A percentile compares a stretch with the other conserved stretches of the same genome.
Conservation (phyloP, 2,113 vertebrate species). For the Tragulus kanchil region DNA sequence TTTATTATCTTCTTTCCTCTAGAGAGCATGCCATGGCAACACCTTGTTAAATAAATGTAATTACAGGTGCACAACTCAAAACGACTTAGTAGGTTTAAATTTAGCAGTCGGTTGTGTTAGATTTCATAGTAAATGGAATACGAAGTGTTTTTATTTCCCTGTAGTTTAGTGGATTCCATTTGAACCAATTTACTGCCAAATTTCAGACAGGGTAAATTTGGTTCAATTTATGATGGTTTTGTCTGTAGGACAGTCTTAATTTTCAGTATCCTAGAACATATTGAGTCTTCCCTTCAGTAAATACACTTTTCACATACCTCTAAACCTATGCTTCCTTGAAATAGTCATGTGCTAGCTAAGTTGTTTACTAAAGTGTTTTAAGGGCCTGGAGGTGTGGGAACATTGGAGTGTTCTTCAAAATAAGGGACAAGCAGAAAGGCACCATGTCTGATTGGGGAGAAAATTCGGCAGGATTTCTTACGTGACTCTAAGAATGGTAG, state of each 20-base stretch:
- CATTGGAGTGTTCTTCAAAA: neutral
- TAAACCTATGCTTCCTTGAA: conserved; percentile 80
- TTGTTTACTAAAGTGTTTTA: conserved; percentile 63
- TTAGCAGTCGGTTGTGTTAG: conserved; percentile 55
- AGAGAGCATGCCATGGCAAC: conserved; percentile 47
- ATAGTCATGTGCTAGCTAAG: conserved; percentile 58
- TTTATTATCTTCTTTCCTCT: conserved; percentile 50
- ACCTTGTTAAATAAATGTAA: conserved; percentile 63
- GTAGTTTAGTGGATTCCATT: conserved; percentile 52
- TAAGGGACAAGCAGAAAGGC: conserved; percentile 50
- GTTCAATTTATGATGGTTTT: conserved; percentile 56
- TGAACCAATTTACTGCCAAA: conserved; percentile 67
- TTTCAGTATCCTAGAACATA: conserved; percentile 61
- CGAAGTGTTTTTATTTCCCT: conserved; percentile 52
- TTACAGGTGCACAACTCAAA: conserved; percentile 61
- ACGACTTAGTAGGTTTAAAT: conserved; percentile 54
- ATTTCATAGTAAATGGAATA: conserved; percentile 56
- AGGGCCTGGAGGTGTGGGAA: conserved; percentile 37
- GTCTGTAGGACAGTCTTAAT: conserved; percentile 56
- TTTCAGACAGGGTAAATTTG: conserved; percentile 56
- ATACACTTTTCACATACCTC: conserved; percentile 73
- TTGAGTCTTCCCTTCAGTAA: conserved; percentile 76
- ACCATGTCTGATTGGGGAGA: conserved; percentile 57
- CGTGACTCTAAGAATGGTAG: neutral
- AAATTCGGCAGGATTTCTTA: conserved; percentile 31